Percentiles rank a stretch among this genome's conserved stretches.
Evolutionary conservation across 1,140 invertebrate genomes (phyloP).

Genomic region (Chironomus striatipennis): DNA sequence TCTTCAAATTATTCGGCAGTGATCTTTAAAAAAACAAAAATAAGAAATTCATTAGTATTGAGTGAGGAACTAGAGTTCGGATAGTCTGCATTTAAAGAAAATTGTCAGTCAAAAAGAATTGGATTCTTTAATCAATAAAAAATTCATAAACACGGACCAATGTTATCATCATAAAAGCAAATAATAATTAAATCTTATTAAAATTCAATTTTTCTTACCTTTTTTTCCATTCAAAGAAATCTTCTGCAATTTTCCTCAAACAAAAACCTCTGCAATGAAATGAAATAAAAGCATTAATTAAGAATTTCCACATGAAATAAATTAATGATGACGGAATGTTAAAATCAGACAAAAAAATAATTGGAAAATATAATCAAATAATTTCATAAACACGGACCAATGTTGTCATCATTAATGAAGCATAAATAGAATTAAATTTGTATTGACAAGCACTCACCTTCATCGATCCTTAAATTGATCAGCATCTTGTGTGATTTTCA

Average conservation of each 20-base stretch:
- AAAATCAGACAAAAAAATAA: neutral
- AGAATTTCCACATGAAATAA: neutral
- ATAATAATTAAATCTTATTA: neutral
- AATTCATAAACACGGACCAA: conserved; percentile 4
- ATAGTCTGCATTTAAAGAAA: too few species aligned
- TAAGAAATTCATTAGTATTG: neutral
- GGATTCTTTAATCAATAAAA: neutral
- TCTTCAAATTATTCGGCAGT: neutral
- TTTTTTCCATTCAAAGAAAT: too few species aligned
- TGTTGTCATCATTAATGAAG: conserved; percentile 12
- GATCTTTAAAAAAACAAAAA: neutral
- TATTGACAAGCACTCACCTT: conserved; percentile 3
- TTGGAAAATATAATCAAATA: conserved; percentile 3
- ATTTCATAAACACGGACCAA: conserved; percentile 19
- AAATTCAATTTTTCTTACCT: neutral
- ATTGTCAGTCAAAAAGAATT: neutral
- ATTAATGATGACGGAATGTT: neutral
- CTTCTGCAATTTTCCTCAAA: too few species aligned
- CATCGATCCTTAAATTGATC: neutral
- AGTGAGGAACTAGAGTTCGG: too few species aligned
- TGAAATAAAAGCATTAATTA: neutral
- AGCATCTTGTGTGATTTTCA: neutral
- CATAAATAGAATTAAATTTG: neutral
- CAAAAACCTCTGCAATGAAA: neutral
- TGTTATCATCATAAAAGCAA: neutral